A percentile compares a stretch with the other conserved stretches of the same genome.
Evolutionary conservation across 2,888 invertebrate species (phyloP).

Genomic region (Dryococelus australis): DNA sequence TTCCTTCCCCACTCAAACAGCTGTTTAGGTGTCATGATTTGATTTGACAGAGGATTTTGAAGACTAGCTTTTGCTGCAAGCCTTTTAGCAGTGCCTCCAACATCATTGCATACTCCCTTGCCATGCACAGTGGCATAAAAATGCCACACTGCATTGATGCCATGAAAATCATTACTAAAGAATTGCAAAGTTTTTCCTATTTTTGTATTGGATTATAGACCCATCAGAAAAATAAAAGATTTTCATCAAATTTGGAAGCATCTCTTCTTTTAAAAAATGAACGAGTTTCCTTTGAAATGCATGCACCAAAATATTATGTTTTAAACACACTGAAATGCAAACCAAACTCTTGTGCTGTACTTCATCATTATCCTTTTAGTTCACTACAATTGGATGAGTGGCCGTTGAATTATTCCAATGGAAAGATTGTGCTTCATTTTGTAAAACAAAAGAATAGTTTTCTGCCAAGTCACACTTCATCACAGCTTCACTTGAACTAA

Average conservation of each 20-base stretch:
- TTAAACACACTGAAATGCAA: conserved; percentile 6
- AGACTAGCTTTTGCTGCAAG: conserved; percentile 45
- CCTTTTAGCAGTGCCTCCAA: conserved; percentile 46
- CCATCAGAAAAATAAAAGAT: conserved; percentile 33
- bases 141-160: conserved; percentile 34
- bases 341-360: neutral
- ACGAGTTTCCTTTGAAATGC: conserved; percentile 18
- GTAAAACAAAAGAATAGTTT: conserved; percentile 25
- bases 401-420: conserved; percentile 19
- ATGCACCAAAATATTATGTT: conserved; percentile 16
- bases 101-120: conserved; percentile 34
- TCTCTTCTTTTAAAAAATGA: conserved; percentile 17
- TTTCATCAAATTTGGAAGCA: neutral
- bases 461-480: conserved; percentile 5
- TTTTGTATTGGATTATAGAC: conserved; percentile 31
- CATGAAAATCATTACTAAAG: conserved; percentile 33
- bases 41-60: too few relatives aligned
- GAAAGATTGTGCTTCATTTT: conserved; percentile 21
- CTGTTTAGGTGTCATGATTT: too few relatives aligned
- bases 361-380: conserved; percentile 3
- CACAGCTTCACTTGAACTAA: neutral
- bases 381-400: conserved; percentile 17
- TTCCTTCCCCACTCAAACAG: neutral
- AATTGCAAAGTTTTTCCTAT: conserved; percentile 38
- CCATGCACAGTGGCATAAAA: conserved; percentile 36